Evolutionary conservation across 2,113 vertebrate genomes (phyloP).

Genomic region (Coryphaenoides rupestris): DNA sequence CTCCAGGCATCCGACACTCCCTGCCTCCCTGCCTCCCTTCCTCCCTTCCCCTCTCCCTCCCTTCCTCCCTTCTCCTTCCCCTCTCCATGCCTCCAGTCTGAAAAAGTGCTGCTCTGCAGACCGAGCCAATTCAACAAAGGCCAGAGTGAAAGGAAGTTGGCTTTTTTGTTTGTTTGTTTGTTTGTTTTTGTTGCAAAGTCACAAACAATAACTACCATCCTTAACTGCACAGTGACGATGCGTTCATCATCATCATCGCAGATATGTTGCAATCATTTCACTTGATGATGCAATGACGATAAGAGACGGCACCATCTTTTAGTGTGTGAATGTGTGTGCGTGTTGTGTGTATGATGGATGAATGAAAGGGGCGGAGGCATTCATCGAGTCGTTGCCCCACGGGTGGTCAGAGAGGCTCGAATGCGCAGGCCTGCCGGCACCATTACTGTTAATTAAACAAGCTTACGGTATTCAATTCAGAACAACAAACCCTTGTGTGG

Average conservation of each 20-base stretch:
- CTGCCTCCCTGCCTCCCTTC: not conserved
- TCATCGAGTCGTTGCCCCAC: no score
- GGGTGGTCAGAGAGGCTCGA: no score
- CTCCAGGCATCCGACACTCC: conserved; percentile 36
- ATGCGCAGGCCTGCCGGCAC: no score
- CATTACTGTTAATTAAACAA: no score
- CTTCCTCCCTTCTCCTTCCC: conserved; percentile 15
- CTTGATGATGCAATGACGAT: not conserved
- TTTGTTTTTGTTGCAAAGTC: not conserved
- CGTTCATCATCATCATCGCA: no score
- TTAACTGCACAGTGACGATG: no score
- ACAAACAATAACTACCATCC: conserved; percentile 11
- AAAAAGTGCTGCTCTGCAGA: conserved; percentile 29
- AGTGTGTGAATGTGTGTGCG: no score
- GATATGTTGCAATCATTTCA: no score
- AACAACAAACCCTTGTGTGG: no score
- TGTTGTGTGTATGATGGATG: not conserved
- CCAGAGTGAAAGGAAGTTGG: not conserved
- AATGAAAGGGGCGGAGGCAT: conserved; percentile 1
- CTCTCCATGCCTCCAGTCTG: conserved; percentile 20
- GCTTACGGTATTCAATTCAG: no score
- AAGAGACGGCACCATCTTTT: no score
- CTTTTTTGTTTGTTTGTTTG: not conserved
- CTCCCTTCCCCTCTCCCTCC: conserved; percentile 9
- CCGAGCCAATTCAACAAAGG: conserved; percentile 32